A percentile compares a stretch with the other conserved stretches of the same genome.
These are phyloP conservation scores for Drosophila leontia DNA, from an alignment of 1,140 invertebrate genomes.

Conservation along the genomic window DNA sequence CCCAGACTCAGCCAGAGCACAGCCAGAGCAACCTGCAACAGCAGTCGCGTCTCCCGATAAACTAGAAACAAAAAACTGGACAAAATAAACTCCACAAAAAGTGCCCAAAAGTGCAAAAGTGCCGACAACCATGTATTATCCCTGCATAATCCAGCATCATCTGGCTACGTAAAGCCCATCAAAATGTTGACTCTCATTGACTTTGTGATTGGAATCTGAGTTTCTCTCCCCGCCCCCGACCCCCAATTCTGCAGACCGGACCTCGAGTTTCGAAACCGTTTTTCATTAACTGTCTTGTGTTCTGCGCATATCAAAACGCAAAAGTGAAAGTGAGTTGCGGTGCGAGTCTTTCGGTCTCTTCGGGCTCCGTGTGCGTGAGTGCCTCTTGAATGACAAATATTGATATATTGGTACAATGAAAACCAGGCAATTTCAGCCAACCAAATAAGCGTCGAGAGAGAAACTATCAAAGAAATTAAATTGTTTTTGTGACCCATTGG, in stretches of 20 bases:
- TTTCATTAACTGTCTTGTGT: constrained; percentile 61
- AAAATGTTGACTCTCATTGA: constrained; percentile 71
- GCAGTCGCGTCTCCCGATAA: constrained; percentile 36
- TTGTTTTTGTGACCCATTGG: constrained; percentile 43
- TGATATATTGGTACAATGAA: constrained; percentile 65
- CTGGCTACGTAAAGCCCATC: constrained; percentile 32
- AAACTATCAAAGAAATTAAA: constrained; percentile 58
- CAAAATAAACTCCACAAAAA: constrained; percentile 1
- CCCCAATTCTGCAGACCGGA: constrained; percentile 12
- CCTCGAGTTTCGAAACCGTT: constrained; percentile 24
- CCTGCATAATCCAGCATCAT: constrained; percentile 14
- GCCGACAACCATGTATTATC: constrained; percentile 8
- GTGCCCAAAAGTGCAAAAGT: constrained; percentile 23
- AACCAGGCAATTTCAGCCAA: constrained; percentile 50
- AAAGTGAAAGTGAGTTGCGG: constrained; percentile 71
- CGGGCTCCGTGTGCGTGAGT: constrained; percentile 64
- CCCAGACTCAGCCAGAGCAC: too few species aligned
- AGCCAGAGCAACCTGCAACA: constrained; percentile 20
- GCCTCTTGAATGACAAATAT: constrained; percentile 75
- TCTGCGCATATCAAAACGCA: constrained; percentile 72
- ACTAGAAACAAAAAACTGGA: background rate
- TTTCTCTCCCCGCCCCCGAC: background rate
- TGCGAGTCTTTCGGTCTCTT: constrained; percentile 30
- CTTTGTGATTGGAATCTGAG: constrained; percentile 55
- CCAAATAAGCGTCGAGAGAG: constrained; percentile 56